These are phyloP conservation scores for Tenualosa thibaudeaui DNA, from an alignment of 2,797 vertebrate species.

Conservation along the genomic window DNA sequence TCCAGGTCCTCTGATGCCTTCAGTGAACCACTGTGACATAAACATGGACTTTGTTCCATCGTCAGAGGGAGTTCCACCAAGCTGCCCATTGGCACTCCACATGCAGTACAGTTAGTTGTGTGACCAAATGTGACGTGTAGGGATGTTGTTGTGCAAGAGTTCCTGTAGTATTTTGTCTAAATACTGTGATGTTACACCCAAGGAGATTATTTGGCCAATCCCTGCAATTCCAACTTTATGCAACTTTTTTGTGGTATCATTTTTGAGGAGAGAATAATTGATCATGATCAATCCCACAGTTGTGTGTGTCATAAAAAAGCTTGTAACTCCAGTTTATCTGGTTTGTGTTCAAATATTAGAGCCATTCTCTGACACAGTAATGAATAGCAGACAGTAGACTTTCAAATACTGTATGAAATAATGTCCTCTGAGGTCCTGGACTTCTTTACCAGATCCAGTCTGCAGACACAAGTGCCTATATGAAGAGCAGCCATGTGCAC, in stretches of 20 bases:
- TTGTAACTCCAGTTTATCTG: neutral
- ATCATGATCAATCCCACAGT: neutral
- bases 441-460: neutral
- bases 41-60: neutral
- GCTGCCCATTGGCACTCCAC: neutral
- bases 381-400: neutral
- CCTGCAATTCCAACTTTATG: neutral
- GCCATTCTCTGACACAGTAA: neutral
- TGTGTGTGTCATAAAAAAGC: neutral
- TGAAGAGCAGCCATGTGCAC: neutral
- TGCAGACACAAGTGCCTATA: conserved; percentile 11
- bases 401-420: neutral
- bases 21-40: conserved; percentile 4
- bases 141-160: neutral
- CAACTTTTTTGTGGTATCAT: neutral
- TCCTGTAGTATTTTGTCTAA: neutral
- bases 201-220: neutral
- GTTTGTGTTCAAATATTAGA: neutral
- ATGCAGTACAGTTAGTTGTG: neutral
- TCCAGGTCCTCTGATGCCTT: neutral
- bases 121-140: conserved; percentile 5
- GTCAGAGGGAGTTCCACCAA: neutral
- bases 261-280: neutral
- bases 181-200: neutral
- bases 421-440: neutral